Evolutionary conservation across 1,140 invertebrate species (phyloP).

Genomic region (Drosophila kurseongensis): DNA sequence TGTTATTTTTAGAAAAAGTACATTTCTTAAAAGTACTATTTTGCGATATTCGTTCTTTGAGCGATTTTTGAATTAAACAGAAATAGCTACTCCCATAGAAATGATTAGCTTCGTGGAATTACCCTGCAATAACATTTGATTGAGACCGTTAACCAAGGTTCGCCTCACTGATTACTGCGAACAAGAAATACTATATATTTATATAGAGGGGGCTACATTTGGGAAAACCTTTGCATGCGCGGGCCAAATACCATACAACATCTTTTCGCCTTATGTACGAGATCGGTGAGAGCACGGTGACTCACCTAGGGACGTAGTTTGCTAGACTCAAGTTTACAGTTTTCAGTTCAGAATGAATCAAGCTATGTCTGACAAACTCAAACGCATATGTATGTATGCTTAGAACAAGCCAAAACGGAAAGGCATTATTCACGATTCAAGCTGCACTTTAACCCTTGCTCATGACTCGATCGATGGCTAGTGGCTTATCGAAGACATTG

Average conservation of each 20-base stretch:
- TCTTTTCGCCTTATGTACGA: slow-evolving; percentile 36
- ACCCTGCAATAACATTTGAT: not conserved
- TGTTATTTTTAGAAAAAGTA: too few relatives aligned
- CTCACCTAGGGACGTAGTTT: slow-evolving; percentile 10
- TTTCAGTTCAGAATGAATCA: not conserved
- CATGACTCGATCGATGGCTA: slow-evolving; percentile 12
- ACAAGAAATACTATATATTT: not conserved
- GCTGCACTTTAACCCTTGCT: slow-evolving; percentile 54
- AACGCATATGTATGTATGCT: slow-evolving; percentile 7
- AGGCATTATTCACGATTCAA: slow-evolving; percentile 54
- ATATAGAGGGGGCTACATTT: not conserved
- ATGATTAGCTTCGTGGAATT: slow-evolving; percentile 14
- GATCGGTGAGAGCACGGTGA: slow-evolving; percentile 28
- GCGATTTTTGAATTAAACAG: slow-evolving; percentile 2
- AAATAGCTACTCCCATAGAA: slow-evolving; percentile 1
- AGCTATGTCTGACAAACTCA: not conserved
- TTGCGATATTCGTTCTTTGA: too few relatives aligned
- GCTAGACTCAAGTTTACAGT: not conserved
- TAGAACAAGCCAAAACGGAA: slow-evolving; percentile 11
- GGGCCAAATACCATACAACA: not conserved
- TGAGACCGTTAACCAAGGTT: not conserved
- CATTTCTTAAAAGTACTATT: too few relatives aligned
- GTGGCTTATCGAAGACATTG: slow-evolving; percentile 48
- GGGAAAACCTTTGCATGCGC: not conserved
- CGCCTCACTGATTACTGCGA: not conserved